Base-by-base conservation (phyloP, 2,888 invertebrate genomes). In the Miltochrista miniata region DNA sequence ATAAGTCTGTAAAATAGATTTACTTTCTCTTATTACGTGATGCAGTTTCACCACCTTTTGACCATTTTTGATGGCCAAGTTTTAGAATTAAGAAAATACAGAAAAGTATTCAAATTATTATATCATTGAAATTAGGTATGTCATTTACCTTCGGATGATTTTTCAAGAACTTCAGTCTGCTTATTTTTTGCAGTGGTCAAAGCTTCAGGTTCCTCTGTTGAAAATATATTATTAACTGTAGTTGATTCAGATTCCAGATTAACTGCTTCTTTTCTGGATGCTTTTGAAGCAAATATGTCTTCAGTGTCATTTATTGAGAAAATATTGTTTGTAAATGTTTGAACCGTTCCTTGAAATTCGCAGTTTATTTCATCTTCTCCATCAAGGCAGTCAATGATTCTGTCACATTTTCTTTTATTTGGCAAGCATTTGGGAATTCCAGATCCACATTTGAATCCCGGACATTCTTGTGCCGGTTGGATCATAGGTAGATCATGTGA, bases 311-410 rank as follows among this genome's bases (percentile, higher is more conserved):
- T 35, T 24, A 9, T 43, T 29, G 52, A 13, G 10, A 57, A 54
- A 55, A 35, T 44, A 40, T 33, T 51, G 24, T 68, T 45, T n/a
- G 13, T 7, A 11, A 51, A 48, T 2, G 37, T 15, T 10, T 61
- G 49, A n/a, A 46, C 48, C 9, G 76, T 57, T 55, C 65, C 72
- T 59, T 68, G 64, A 41, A 62, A 68, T 45, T 79, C 79, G 72
- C 97, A 97, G 45, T 94, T 92, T 0, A 93, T 79, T 90, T 97
- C 97, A 83, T 97, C 97, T 83, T 97, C 97, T 14, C 94, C 96
- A 36, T 94, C 92, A 24, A 97, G 83, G 70, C 97, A 97, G 73
- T 97, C 95, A 0, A 96, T 93, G 36, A 93, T 87, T 69, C 93
- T 93, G 74, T 97, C 95, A 81, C 97, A 97, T 45, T 93, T 93